phyloP scores from a whole-genome alignment of 2,113 vertebrate species.

The Gorsachius goisagi region DNA sequence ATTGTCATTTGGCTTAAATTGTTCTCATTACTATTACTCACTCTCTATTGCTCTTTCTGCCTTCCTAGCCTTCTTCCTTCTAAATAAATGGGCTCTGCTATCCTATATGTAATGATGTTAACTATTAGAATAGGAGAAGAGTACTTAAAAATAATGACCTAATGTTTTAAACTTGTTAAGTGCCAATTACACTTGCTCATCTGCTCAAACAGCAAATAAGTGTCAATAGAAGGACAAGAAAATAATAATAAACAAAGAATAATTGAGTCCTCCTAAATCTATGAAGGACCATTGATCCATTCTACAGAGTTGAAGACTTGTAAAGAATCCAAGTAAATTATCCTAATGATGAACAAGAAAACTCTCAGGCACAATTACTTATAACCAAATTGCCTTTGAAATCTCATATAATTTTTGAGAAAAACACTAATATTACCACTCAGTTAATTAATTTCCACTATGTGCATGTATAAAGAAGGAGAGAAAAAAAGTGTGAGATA shows the following conservation, averaged over 20 bases:
- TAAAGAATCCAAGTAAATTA: not conserved
- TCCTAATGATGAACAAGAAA: not conserved
- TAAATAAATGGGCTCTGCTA: not conserved
- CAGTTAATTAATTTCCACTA: not conserved
- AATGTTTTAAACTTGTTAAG: not conserved
- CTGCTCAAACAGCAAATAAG: not conserved
- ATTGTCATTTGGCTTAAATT: not conserved
- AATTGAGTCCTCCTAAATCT: not conserved
- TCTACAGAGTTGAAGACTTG: not conserved
- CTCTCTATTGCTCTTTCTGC: not conserved
- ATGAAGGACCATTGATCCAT: not conserved
- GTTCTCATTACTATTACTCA: not conserved
- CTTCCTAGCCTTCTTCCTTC: not conserved
- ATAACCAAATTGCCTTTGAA: not conserved
- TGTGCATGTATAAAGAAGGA: not conserved
- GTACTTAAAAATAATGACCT: not conserved
- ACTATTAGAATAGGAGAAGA: not conserved
- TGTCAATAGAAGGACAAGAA: not conserved
- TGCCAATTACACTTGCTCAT: not conserved
- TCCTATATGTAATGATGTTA: not conserved
- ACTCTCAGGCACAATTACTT: not conserved
- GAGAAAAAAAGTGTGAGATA: not conserved
- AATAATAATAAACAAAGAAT: not conserved
- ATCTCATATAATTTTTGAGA: not conserved
- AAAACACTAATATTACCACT: not conserved